phyloP scores from a whole-genome alignment of 2,888 invertebrate genomes.

The Xiphydria camelus region DNA sequence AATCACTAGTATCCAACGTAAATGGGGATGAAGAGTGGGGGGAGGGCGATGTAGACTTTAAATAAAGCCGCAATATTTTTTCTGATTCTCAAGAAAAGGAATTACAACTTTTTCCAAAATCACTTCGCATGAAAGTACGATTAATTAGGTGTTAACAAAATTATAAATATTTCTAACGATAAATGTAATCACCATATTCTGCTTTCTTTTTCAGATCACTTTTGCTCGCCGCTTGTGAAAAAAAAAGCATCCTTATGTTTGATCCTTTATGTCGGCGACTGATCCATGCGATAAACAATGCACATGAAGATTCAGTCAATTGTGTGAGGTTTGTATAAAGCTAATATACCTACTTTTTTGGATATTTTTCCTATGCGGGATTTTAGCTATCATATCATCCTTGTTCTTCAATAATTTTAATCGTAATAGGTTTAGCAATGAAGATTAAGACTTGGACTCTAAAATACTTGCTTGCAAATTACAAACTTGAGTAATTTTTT shows the following conservation, averaged over 20 bases:
- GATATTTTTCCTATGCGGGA: background rate
- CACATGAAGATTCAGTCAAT: slow-evolving; percentile 89
- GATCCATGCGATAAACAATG: slow-evolving; percentile 75
- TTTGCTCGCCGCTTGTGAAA: slow-evolving; percentile 89
- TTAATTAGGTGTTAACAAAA: too few relatives aligned
- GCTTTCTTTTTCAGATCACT: slow-evolving; percentile 66
- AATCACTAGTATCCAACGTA: too few relatives aligned
- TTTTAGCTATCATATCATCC: slow-evolving; percentile 3
- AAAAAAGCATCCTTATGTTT: slow-evolving; percentile 82
- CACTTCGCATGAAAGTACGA: too few relatives aligned
- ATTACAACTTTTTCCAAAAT: too few relatives aligned
- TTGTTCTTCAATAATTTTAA: slow-evolving; percentile 3
- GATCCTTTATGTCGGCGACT: slow-evolving; percentile 81
- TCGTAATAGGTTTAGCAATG: too few relatives aligned
- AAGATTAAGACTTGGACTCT: too few relatives aligned
- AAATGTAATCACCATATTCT: slow-evolving; percentile 3
- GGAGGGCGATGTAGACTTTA: too few relatives aligned
- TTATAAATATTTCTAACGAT: background rate
- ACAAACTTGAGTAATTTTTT: too few relatives aligned
- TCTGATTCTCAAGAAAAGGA: too few relatives aligned
- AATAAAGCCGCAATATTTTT: too few relatives aligned
- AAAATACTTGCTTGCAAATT: too few relatives aligned
- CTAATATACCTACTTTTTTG: background rate
- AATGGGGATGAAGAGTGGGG: too few relatives aligned
- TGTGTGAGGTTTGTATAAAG: slow-evolving; percentile 80